phyloP scores from a whole-genome alignment of 1,140 invertebrate species.

The Zaprionus inermis region DNA sequence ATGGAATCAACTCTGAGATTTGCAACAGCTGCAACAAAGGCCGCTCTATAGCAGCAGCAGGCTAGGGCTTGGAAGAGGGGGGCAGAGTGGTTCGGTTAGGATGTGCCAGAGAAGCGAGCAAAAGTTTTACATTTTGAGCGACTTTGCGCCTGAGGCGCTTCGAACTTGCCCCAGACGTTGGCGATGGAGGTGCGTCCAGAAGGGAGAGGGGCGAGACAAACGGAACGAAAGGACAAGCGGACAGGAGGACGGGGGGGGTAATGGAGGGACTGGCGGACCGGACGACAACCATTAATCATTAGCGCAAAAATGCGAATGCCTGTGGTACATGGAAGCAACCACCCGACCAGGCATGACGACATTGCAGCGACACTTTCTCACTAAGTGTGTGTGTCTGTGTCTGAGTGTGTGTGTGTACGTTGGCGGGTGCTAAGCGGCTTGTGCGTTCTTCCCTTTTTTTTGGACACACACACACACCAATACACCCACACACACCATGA shows the following conservation, averaged over 20 bases:
- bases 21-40: constrained; percentile 73
- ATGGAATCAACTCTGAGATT: constrained; percentile 62
- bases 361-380: background rate
- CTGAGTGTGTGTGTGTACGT: constrained; percentile 1
- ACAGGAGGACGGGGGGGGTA: background rate
- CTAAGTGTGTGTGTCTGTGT: background rate
- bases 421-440: constrained; percentile 51
- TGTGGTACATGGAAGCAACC: constrained; percentile 35
- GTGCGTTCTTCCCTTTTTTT: constrained; percentile 47
- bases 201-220: background rate
- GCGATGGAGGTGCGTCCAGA: background rate
- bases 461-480: constrained; percentile 15
- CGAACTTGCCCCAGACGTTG: constrained; percentile 16
- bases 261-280: constrained; percentile 15
- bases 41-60: constrained; percentile 19
- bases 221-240: constrained; percentile 1
- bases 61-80: background rate
- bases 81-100: constrained; percentile 2
- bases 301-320: constrained; percentile 69
- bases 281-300: constrained; percentile 77
- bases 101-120: constrained; percentile 6
- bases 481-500: constrained; percentile 26
- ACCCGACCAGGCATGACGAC: constrained; percentile 29
- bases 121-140: constrained; percentile 69
- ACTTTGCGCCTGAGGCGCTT: constrained; percentile 50